A percentile compares a stretch with the other conserved stretches of the same genome.
These are phyloP conservation scores for Molossus molossus DNA, from an alignment of 2,797 vertebrate genomes.

Conservation along the genomic window DNA sequence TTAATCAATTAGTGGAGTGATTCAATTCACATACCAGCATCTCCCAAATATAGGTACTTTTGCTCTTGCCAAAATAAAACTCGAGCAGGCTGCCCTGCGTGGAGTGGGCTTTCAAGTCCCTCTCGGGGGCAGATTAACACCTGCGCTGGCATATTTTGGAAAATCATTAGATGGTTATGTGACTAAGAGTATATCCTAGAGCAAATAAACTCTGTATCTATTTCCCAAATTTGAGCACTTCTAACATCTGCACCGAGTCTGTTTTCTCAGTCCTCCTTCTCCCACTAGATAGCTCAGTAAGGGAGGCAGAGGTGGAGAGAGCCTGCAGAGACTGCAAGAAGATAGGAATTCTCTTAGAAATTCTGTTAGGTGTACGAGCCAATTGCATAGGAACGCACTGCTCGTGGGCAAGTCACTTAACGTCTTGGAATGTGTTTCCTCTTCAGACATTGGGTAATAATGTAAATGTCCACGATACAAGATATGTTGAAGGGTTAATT, in stretches of 20 bases:
- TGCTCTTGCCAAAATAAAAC: constrained; percentile 72
- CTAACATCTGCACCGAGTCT: constrained; percentile 1
- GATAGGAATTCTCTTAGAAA: constrained; percentile 39
- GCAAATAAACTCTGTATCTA: constrained; percentile 62
- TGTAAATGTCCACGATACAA: constrained; percentile 2
- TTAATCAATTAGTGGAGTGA: constrained; percentile 82
- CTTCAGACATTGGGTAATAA: neutral
- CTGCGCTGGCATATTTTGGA: constrained; percentile 60
- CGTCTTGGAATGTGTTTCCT: constrained; percentile 17
- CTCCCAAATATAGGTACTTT: constrained; percentile 73
- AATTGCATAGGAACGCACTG: neutral
- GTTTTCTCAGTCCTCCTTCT: neutral
- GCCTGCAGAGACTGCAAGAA: neutral
- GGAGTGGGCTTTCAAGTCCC: constrained; percentile 55
- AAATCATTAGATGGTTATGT: constrained; percentile 40
- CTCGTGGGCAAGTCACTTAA: neutral
- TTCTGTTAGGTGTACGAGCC: neutral
- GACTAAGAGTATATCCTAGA: constrained; percentile 62
- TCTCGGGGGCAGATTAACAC: constrained; percentile 73
- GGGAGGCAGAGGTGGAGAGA: constrained; percentile 40
- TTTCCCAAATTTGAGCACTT: constrained; percentile 16
- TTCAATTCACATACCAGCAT: constrained; percentile 68
- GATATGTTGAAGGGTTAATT: constrained; percentile 42
- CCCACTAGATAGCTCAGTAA: neutral
- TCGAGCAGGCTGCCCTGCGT: neutral